Percentiles rank a stretch among this genome's conserved stretches.
Conservation (phyloP, 1,140 invertebrate species). For the Euwallacea fornicatus region DNA sequence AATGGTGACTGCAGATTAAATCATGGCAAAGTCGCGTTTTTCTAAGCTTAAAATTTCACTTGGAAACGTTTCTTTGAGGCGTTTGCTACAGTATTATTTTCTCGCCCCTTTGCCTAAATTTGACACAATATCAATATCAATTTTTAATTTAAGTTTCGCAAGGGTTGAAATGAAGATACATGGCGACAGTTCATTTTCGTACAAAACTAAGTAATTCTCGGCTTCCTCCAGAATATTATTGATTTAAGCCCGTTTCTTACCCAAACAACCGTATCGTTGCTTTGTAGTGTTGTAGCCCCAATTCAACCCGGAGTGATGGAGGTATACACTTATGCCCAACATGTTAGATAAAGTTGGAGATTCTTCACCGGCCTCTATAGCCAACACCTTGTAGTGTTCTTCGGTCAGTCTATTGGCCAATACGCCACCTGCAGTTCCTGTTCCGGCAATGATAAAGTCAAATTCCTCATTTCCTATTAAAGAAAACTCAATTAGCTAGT, state of each 20-base stretch:
- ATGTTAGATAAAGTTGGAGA: constrained; percentile 21
- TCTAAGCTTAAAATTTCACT: too few species aligned
- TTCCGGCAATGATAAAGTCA: constrained; percentile 26
- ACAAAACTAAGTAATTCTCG: background rate
- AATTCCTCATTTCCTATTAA: constrained; percentile 14
- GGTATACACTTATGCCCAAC: constrained; percentile 24
- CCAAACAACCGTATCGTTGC: constrained; percentile 15
- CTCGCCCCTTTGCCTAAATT: too few species aligned
- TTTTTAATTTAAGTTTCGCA: too few species aligned
- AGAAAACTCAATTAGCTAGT: too few species aligned
- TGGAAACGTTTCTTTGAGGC: too few species aligned
- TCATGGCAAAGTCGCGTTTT: too few species aligned
- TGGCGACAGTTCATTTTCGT: background rate
- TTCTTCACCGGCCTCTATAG: constrained; percentile 20
- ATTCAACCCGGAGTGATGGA: constrained; percentile 22
- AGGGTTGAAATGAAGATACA: too few species aligned
- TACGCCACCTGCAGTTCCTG: constrained; percentile 22
- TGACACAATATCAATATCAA: too few species aligned
- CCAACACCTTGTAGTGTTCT: constrained; percentile 15
- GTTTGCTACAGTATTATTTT: too few species aligned
- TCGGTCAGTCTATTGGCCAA: constrained; percentile 22
- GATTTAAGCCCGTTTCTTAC: background rate
- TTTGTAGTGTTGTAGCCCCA: constrained; percentile 25
- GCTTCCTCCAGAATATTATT: background rate
- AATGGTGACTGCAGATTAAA: too few species aligned